Base-by-base conservation (phyloP, 2,113 vertebrate species). In the Xenopus laevis region DNA sequence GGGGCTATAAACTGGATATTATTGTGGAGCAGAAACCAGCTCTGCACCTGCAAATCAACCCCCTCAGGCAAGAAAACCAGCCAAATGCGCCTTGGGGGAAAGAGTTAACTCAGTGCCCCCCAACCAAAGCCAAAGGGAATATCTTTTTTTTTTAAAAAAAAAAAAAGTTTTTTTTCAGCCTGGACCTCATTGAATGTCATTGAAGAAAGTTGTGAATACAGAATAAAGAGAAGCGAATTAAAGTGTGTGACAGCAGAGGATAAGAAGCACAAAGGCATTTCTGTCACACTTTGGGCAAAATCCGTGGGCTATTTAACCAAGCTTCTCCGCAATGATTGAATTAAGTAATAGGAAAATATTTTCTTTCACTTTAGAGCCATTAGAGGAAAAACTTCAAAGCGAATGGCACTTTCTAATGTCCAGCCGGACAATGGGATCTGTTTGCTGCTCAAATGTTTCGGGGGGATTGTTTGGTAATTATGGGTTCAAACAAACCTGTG, bases 321-420 rank as follows among this genome's bases (percentile, higher is more conserved):
- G 92, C 92, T 91, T 94, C 93, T 94, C 93, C 89, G 90, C 94
- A 91, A 95, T 94, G 94, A 96, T 96, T 98, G 93, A 96, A 98
- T 98, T 96, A 98, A 98, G 95, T 95, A 98, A 99, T 98, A 98
- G 94, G 95, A 98, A 99, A 98, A 98, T 95, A 98, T 95, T 98
- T 99, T 96, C 95, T 97, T 98, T 97, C 95, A 95, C 90, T 97
- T 98, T 97, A 98, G 86, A 89, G 87, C 89, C 91, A 90, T 91
- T 93, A 93, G 95, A 93, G 94, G 23, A 71, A 94, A 89, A 94
- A 88, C 91, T 94, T 96, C 94, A 97, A 96, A 96, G 94, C 80
- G 84, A 88, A 86, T 85, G 87, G 86, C 87, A 89, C 89, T 87
- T 89, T 91, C 89, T 92, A 94, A 93, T 92, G 91, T 92, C 91